A percentile compares a stretch with the other conserved stretches of the same genome.
Conservation (phyloP, 2,113 vertebrate genomes). For the Hyaena hyaena region DNA sequence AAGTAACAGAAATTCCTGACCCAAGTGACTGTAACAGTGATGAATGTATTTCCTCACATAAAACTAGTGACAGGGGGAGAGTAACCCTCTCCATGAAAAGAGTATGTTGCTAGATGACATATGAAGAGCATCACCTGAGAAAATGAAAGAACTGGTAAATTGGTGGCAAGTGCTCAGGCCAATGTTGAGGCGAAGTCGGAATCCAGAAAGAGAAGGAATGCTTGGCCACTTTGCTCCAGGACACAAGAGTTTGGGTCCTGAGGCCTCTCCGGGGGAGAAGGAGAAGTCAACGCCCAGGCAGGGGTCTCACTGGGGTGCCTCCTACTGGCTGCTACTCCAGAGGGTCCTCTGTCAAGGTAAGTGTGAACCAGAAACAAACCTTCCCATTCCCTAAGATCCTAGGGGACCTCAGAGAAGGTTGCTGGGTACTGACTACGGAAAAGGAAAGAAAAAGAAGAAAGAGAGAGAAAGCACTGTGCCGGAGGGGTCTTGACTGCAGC, state of each 20-base stretch:
- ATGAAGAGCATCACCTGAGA: background rate
- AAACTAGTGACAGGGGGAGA: background rate
- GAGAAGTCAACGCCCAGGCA: too few species aligned
- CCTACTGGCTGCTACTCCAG: background rate
- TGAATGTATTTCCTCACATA: background rate
- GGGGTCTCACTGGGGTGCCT: background rate
- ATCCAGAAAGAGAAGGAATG: background rate
- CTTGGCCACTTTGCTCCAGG: background rate
- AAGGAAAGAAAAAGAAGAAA: background rate
- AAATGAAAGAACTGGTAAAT: background rate
- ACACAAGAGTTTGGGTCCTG: too few species aligned
- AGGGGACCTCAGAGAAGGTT: background rate
- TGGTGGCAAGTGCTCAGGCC: background rate
- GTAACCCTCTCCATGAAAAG: background rate
- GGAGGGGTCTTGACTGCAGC: background rate
- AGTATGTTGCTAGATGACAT: background rate
- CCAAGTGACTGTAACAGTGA: background rate
- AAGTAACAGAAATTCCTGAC: background rate
- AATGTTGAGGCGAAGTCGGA: background rate
- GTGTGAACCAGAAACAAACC: background rate
- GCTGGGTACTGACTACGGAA: background rate
- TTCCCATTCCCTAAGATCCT: background rate
- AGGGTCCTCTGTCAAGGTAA: background rate
- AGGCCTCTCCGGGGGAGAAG: background rate
- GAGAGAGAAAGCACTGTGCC: background rate